phyloP scores from a whole-genome alignment of 2,888 invertebrate genomes.

The Limnephilus lunatus region DNA sequence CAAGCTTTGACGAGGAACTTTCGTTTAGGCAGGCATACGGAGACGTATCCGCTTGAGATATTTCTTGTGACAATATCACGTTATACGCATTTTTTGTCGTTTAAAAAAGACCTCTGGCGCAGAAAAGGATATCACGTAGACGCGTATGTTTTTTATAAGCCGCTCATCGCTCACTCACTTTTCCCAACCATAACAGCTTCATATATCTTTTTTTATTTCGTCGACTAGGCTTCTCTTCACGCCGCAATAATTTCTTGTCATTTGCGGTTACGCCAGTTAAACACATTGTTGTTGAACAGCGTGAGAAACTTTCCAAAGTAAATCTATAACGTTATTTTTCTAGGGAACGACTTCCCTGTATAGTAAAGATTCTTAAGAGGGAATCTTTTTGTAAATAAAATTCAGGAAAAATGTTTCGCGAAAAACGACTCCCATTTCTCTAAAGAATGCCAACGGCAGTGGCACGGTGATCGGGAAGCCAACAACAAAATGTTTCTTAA shows the following conservation, averaged over 20 bases:
- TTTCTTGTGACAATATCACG: slow-evolving; percentile 62
- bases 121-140: slow-evolving; percentile 57
- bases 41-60: slow-evolving; percentile 49
- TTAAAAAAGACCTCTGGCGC: slow-evolving; percentile 61
- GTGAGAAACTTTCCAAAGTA: slow-evolving; percentile 48
- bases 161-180: slow-evolving; percentile 59
- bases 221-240: slow-evolving; percentile 54
- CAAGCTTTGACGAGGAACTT: slow-evolving; percentile 46
- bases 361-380: not conserved
- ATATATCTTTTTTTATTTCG: slow-evolving; percentile 58
- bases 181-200: slow-evolving; percentile 56
- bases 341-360: not conserved
- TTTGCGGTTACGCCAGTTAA: slow-evolving; percentile 56
- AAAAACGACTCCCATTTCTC: not conserved
- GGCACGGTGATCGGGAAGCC: slow-evolving; percentile 14
- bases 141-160: slow-evolving; percentile 65
- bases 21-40: not conserved
- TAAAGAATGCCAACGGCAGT: not conserved
- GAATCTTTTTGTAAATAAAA: not conserved
- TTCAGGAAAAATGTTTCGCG: not conserved
- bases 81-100: slow-evolving; percentile 63
- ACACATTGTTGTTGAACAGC: slow-evolving; percentile 46
- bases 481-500: slow-evolving; percentile 8
- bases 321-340: slow-evolving; percentile 21
- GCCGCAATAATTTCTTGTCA: slow-evolving; percentile 62